Conservation (phyloP, 2,797 vertebrate genomes). For the Crenuchus spilurus region DNA sequence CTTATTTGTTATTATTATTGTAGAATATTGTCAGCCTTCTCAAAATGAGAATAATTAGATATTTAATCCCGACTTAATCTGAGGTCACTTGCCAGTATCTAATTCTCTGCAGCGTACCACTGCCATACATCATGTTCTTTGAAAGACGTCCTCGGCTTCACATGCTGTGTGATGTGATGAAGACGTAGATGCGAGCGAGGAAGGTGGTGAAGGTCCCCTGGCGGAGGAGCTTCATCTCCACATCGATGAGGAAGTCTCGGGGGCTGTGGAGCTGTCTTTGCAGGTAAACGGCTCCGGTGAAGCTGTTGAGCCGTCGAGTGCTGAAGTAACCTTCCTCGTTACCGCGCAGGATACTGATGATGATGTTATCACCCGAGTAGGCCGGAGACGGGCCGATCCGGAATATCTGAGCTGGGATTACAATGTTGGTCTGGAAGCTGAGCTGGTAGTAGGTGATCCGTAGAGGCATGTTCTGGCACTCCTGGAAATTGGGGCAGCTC, state of each 20-base stretch:
- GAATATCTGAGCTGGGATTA: constrained; percentile 94
- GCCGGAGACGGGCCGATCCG: constrained; percentile 93
- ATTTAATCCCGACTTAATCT: no score
- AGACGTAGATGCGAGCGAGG: constrained; percentile 89
- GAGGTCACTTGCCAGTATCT: no score
- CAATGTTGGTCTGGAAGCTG: constrained; percentile 91
- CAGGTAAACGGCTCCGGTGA: constrained; percentile 90
- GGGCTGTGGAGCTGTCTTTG: constrained; percentile 84
- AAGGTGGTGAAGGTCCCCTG: constrained; percentile 86
- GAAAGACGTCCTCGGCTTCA: constrained; percentile 75
- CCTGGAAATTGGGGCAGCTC: constrained; percentile 84
- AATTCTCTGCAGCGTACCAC: no score
- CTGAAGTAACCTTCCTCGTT: constrained; percentile 93
- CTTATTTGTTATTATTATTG: no score
- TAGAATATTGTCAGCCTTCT: no score
- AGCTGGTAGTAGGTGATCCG: constrained; percentile 95
- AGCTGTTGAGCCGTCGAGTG: constrained; percentile 89
- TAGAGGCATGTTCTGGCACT: constrained; percentile 89
- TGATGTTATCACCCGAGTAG: constrained; percentile 91
- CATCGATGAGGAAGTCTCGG: constrained; percentile 88
- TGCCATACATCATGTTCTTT: neutral
- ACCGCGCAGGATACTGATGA: constrained; percentile 88
- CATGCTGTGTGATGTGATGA: constrained; percentile 86
- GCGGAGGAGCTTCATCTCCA: constrained; percentile 97
- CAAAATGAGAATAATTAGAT: no score